Percentiles rank a stretch among this genome's conserved stretches.
These are phyloP conservation scores for Strix aluco DNA, from an alignment of 2,113 vertebrate species.

Conservation along the genomic window DNA sequence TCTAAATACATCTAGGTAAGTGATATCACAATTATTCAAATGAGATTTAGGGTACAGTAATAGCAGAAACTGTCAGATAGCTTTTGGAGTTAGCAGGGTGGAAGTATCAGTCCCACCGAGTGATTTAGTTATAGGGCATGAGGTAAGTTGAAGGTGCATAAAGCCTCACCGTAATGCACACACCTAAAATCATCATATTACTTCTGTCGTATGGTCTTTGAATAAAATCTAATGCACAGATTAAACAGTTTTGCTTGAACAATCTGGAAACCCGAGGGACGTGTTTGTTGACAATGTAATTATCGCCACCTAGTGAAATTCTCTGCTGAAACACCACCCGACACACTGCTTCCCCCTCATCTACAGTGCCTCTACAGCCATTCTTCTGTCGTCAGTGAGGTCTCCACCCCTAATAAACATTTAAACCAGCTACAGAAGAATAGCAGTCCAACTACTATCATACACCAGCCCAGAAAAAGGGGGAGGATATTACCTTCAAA, in stretches of 20 bases:
- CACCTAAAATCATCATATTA: not conserved
- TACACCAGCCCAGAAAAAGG: not conserved
- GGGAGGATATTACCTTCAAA: conserved; percentile 87
- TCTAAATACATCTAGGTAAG: not conserved
- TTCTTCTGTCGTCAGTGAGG: not conserved
- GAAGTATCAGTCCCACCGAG: not conserved
- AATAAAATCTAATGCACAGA: not conserved
- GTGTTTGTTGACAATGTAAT: not conserved
- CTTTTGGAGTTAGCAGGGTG: not conserved
- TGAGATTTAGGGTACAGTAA: not conserved
- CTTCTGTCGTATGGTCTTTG: not conserved
- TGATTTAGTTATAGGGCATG: not conserved
- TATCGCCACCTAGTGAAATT: conserved; percentile 17
- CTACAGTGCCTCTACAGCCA: not conserved
- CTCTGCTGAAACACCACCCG: not conserved
- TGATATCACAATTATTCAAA: not conserved
- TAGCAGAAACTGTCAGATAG: not conserved
- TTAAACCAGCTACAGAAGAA: not conserved
- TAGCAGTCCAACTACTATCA: not conserved
- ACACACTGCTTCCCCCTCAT: not conserved
- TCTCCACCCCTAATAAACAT: not conserved
- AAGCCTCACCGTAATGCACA: fast-evolving
- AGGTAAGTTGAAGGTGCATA: not conserved
- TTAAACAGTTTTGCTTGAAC: not conserved
- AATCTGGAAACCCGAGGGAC: fast-evolving